phyloP scores from a whole-genome alignment of 2,797 vertebrate species.

The Botia almorhae region DNA sequence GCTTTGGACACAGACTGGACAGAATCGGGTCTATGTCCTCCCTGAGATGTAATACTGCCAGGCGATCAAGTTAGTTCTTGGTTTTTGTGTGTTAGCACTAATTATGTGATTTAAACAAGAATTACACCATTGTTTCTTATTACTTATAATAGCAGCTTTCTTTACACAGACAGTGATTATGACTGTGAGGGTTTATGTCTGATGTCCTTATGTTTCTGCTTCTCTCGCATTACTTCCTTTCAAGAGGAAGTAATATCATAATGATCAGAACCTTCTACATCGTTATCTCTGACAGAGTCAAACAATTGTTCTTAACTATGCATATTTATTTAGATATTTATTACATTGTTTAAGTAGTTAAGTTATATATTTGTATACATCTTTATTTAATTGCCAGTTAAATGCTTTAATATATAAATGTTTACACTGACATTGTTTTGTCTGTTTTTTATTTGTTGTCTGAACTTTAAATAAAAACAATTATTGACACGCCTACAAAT shows the following conservation, averaged over 20 bases:
- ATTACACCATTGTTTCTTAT: not conserved
- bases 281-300: conserved; percentile 48
- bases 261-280: conserved; percentile 58
- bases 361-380: conserved; percentile 65
- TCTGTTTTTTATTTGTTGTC: not conserved
- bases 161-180: not conserved
- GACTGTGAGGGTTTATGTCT: too few relatives aligned
- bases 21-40: conserved; percentile 85
- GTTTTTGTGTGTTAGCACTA: not conserved
- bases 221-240: conserved; percentile 52
- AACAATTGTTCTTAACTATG: conserved; percentile 65
- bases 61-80: conserved; percentile 72
- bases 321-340: conserved; percentile 81
- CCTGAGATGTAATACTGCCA: conserved; percentile 79
- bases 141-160: not conserved
- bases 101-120: not conserved
- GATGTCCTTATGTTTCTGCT: conserved; percentile 7
- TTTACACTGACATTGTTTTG: conserved; percentile 61
- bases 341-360: conserved; percentile 65
- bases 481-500: too few relatives aligned
- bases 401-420: conserved; percentile 66
- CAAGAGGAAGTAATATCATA: conserved; percentile 79
- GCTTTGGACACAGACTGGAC: conserved; percentile 87
- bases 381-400: conserved; percentile 26
- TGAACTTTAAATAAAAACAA: not conserved